Percentiles rank a stretch among this genome's conserved stretches.
phyloP scores from a whole-genome alignment of 2,888 invertebrate genomes.

The Aspidiotus rigidus region DNA sequence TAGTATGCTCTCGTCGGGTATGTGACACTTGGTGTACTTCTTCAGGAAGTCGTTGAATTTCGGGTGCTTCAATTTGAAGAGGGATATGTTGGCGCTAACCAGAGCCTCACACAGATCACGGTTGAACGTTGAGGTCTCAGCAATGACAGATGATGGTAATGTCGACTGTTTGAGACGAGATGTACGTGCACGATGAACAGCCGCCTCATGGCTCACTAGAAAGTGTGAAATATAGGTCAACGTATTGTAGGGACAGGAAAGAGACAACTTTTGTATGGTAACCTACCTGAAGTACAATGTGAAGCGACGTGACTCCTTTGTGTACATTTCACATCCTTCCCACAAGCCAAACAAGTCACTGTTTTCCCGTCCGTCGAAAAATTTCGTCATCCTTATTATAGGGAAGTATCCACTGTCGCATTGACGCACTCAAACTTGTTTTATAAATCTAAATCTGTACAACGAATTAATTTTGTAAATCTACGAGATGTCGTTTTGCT shows the following conservation, averaged over 20 bases:
- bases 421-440: background rate
- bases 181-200: background rate
- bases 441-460: too few species aligned
- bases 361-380: background rate
- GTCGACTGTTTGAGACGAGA: background rate
- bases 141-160: background rate
- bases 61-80: background rate
- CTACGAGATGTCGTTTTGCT: too few species aligned
- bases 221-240: background rate
- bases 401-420: background rate
- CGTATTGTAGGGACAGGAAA: background rate
- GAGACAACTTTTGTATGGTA: background rate
- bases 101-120: background rate
- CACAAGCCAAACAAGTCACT: background rate
- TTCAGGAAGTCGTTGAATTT: background rate
- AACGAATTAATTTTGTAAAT: too few species aligned
- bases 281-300: background rate
- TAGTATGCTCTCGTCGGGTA: background rate
- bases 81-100: background rate
- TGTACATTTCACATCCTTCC: background rate
- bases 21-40: slow-evolving; percentile 1
- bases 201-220: background rate
- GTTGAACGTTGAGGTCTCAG: background rate
- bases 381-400: background rate
- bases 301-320: background rate